These are phyloP conservation scores for Kradibia gibbosae DNA, from an alignment of 1,140 invertebrate species.

Conservation along the genomic window DNA sequence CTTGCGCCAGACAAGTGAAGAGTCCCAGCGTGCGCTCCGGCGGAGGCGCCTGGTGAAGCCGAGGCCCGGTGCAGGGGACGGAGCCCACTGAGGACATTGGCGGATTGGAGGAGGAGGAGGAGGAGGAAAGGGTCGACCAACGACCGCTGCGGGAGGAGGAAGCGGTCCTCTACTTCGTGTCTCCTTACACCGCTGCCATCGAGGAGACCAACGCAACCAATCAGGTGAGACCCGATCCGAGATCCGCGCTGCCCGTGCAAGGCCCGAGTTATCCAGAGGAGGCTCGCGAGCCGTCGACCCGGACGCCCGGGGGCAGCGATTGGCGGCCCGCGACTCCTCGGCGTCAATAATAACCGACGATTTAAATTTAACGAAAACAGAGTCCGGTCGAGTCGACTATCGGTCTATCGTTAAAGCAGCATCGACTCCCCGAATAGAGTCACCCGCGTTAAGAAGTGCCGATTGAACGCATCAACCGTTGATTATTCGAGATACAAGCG, in stretches of 20 bases:
- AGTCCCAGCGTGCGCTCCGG: constrained; percentile 34
- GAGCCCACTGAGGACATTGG: neutral
- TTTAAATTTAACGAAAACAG: too few relatives aligned
- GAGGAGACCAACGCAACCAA: constrained; percentile 28
- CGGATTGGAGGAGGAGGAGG: neutral
- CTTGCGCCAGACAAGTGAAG: constrained; percentile 4
- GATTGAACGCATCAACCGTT: too few relatives aligned
- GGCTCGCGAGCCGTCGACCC: too few relatives aligned
- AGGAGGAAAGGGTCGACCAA: neutral
- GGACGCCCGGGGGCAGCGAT: too few relatives aligned
- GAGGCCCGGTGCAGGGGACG: neutral
- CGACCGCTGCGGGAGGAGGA: neutral
- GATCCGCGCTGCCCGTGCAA: neutral
- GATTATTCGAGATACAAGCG: too few relatives aligned
- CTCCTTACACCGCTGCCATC: constrained; percentile 21
- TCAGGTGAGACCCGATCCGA: constrained; percentile 18
- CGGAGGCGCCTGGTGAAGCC: constrained; percentile 4
- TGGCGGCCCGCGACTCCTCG: neutral
- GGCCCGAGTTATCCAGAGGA: too few relatives aligned
- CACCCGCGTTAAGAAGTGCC: too few relatives aligned
- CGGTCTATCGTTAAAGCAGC: too few relatives aligned
- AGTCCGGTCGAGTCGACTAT: too few relatives aligned
- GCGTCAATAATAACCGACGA: too few relatives aligned
- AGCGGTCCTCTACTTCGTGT: neutral
- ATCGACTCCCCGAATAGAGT: too few relatives aligned